Evolutionary conservation across 2,797 vertebrate genomes (phyloP).

Genomic region (Coendou prehensilis): DNA sequence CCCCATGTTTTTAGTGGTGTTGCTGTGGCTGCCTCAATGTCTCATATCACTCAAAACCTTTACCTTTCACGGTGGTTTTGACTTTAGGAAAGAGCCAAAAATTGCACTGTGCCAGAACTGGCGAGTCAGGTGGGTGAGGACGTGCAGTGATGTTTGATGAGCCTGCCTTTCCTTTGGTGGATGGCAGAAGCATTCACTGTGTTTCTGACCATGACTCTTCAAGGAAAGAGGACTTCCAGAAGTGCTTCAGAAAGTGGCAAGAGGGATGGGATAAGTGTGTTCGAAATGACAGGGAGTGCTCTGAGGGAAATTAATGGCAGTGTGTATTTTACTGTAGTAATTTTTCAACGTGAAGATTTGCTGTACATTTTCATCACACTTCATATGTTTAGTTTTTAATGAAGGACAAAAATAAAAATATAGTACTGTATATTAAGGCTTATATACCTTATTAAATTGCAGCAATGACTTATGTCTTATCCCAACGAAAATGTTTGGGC

Average conservation of each 20-base stretch:
- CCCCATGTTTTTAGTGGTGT: background rate
- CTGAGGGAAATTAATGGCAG: background rate
- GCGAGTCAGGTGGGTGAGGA: fast-evolving
- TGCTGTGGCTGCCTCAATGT: too few relatives aligned
- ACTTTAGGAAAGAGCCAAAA: too few relatives aligned
- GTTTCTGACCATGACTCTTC: background rate
- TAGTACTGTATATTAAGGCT: background rate
- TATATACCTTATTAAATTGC: background rate
- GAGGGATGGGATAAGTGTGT: background rate
- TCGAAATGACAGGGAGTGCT: background rate
- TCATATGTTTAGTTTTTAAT: background rate
- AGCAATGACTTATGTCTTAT: background rate
- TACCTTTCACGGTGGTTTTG: background rate
- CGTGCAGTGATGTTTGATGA: too few relatives aligned
- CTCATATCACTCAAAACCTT: background rate
- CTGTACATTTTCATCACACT: background rate
- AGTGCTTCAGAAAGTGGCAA: background rate
- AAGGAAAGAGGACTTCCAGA: background rate
- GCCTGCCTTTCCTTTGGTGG: background rate
- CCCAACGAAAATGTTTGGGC: background rate
- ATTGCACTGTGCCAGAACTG: background rate
- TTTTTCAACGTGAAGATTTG: background rate
- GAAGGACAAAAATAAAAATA: background rate
- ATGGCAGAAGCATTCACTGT: background rate
- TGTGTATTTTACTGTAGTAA: background rate